Evolutionary conservation across 2,113 vertebrate genomes (phyloP), one percentile per base, ranked within the genome.

Genomic region (Pelecanus crispus): DNA sequence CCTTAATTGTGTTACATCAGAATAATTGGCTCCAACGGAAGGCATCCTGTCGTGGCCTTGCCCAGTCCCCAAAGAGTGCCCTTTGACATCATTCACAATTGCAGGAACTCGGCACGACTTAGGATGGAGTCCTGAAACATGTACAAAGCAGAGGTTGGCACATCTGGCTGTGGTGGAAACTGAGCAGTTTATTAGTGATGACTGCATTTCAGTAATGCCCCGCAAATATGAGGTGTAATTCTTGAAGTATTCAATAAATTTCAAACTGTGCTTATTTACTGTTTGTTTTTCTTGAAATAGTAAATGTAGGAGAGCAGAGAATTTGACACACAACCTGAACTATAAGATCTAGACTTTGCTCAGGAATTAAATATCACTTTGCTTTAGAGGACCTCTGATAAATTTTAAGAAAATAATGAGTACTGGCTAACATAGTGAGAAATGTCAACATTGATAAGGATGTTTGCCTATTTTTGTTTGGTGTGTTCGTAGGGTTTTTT

Each of bases 1-100:
- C 66, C 36, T 72, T 89, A 45, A 75, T 94, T 95, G 79, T 89
- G 78, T 87, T 96, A 89, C 89, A 77, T 89, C 94, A 84, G 94
- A 81, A 45, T 94, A 92, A 91, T 65, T 95, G 95, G 53, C 88
- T 94, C 34, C 71, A 93, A 15, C 66, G 80, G 88, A 75, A 81
- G 52, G 78, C 91, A 36, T 92, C 88, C 87, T 89, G 84, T 50
- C 2, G 14, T 63, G 91, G 93, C 87, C 70, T 90, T 94, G 75
- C 86, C 93, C 71, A 62, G 55, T 93, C 79, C 91, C 94, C 92
- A 38, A 6, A 55, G 88, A 65, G 58, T 3, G 45, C 67, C 67
- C 93, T 92, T 81, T 70, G 93, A 62, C 79, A 77, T 88, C 22
- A 32, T 25, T 36, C 73, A 93, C 81, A 47, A 13, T 58, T 24